Conservation (phyloP, 2,113 vertebrate species). For the Crocuta crocuta region DNA sequence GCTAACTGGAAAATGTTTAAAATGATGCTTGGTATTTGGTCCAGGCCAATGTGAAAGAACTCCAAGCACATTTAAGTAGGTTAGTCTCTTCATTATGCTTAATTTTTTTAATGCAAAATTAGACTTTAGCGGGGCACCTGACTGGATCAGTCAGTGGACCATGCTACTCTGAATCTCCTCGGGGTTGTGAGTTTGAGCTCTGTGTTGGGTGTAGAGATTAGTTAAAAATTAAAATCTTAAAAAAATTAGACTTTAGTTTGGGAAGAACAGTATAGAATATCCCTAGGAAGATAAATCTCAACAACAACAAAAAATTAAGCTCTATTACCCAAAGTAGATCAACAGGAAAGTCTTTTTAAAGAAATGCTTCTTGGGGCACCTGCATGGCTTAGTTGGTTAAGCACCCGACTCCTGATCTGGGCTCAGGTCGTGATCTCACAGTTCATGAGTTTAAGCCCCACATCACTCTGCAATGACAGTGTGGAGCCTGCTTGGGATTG, state of each 20-base stretch:
- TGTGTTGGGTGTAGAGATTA: neutral
- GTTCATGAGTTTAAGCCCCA: no score
- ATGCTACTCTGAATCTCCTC: neutral
- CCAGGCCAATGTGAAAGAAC: neutral
- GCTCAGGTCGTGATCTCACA: no score
- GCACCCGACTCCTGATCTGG: no score
- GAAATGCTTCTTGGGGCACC: neutral
- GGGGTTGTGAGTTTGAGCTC: neutral
- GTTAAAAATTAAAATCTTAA: neutral
- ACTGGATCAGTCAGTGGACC: neutral
- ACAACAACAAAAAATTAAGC: neutral
- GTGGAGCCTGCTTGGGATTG: no score
- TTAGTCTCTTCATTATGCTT: neutral
- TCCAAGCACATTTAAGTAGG: constrained; percentile 29
- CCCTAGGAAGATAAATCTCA: constrained; percentile 29
- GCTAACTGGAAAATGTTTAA: constrained; percentile 28
- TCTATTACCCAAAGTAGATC: constrained; percentile 28
- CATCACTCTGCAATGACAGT: no score
- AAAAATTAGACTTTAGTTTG: constrained; percentile 4
- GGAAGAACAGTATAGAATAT: neutral
- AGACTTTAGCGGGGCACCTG: neutral
- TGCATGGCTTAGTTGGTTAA: no score
- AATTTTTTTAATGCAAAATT: neutral
- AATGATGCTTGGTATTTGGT: neutral
- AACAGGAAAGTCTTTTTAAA: constrained; percentile 9